A percentile compares a stretch with the other conserved stretches of the same genome.
phyloP scores from a whole-genome alignment of 2,797 vertebrate species.

The Onychomys torridus region DNA sequence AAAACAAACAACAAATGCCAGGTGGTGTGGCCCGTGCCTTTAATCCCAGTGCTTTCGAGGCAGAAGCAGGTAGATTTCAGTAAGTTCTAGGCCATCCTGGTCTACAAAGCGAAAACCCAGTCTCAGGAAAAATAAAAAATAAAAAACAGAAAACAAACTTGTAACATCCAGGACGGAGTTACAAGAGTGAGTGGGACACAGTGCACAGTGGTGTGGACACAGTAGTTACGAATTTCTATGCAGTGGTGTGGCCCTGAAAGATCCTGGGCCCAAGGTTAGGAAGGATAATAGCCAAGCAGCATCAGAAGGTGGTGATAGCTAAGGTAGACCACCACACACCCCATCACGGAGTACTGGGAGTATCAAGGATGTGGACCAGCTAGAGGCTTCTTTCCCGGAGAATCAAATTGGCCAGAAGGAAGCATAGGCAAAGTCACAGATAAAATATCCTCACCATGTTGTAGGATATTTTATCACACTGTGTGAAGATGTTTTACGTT shows the following conservation, averaged over 20 bases:
- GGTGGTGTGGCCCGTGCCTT: conserved; percentile 55
- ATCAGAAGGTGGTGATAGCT: background rate
- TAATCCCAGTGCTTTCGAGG: conserved; percentile 68
- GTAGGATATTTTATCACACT: too few relatives aligned
- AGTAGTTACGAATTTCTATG: background rate
- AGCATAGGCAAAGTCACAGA: background rate
- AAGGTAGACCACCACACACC: background rate
- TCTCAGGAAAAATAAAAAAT: too few relatives aligned
- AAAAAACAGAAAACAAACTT: conserved; percentile 81
- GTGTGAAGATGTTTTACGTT: too few relatives aligned
- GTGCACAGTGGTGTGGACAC: conserved; percentile 89
- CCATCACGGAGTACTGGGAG: background rate
- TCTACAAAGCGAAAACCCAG: too few relatives aligned
- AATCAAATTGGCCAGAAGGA: too few relatives aligned
- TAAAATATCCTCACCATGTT: background rate
- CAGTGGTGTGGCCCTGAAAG: conserved; percentile 86
- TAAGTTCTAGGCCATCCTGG: too few relatives aligned
- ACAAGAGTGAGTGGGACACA: conserved; percentile 92
- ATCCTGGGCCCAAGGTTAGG: background rate
- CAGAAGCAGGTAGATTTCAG: too few relatives aligned
- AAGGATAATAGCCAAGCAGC: background rate
- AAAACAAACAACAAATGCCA: background rate
- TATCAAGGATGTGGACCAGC: background rate
- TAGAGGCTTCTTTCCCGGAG: background rate
- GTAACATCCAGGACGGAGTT: conserved; percentile 94